Evolutionary conservation across 2,888 invertebrate genomes (phyloP).

Genomic region (Noctua fimbriata): DNA sequence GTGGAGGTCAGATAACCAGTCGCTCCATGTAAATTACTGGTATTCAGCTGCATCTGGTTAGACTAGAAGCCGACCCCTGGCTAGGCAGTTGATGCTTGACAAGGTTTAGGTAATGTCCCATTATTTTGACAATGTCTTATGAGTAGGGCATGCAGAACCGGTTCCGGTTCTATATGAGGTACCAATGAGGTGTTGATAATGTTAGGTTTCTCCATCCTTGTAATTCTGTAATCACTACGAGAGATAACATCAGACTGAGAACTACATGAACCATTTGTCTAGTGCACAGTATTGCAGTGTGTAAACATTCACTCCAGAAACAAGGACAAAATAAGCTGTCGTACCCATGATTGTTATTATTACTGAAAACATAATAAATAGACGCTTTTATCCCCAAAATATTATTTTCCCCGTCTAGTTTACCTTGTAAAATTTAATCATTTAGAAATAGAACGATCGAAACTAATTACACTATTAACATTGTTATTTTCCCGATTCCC

Average conservation of each 20-base stretch:
- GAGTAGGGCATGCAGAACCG: not conserved
- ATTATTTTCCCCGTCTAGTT: conserved; percentile 4
- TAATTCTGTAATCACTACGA: not conserved
- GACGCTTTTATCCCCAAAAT: conserved; percentile 21
- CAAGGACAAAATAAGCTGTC: not conserved
- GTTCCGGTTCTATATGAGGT: not conserved
- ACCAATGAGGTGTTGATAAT: not conserved
- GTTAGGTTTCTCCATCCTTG: not conserved
- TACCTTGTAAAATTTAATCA: not conserved
- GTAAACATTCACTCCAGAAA: not conserved
- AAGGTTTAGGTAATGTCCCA: not conserved
- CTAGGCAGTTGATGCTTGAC: no score
- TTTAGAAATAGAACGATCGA: not conserved
- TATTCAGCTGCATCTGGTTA: no score
- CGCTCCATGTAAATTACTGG: no score
- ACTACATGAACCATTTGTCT: not conserved
- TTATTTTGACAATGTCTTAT: not conserved
- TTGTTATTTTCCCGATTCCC: not conserved
- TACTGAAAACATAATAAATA: conserved; percentile 1
- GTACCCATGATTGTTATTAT: not conserved
- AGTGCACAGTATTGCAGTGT: not conserved
- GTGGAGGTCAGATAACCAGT: no score
- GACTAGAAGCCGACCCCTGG: no score
- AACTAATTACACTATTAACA: not conserved
- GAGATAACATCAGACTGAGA: not conserved